Base-by-base conservation (phyloP, 64 coral and sea anemone species). In the Stylophora pistillata region DNA sequence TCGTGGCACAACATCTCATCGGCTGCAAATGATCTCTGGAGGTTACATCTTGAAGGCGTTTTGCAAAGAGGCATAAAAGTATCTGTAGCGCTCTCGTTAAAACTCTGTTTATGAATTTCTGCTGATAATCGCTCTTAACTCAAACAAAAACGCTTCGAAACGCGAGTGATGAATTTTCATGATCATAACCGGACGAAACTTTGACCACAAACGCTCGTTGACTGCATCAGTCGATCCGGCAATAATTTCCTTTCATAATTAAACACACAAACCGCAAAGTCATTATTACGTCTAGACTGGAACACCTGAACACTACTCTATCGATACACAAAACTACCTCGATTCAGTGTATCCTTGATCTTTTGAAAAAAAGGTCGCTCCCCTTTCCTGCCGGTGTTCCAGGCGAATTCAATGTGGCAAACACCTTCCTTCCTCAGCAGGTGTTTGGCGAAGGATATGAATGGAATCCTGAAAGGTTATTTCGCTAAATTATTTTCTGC, bases 381-480 rank as follows among this genome's bases (percentile, higher is more conserved):
- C 26, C 25, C 26, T 21, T 68, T 11, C 21, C 21, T 10, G 21
- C 10, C 26, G 23, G 64, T 68, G 23, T 25, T 26, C 64, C 61
- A 23, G 17, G 5, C 64, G 5, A 9, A 27, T 68, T 25, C 64
- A 26, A 26, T 21, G 64, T n/a, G 21, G 64, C 64, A n/a, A 68
- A 27, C 26, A n/a, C 63, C 9, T 23, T 2, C 3, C 9, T 10
- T 68, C 6, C 64, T 7, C 64, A 28, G 64, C 64, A 68, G 64
- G 64, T 12, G 26, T 11, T 68, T 9, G 26, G 23, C 17, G 20
- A 64, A 68, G 64, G 64, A 25, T n/a, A 68, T 68, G 26, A 25
- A 68, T 68, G 64, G 64, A 68, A 26, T 75, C 28, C 28, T 82
- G 78, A 82, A 82, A 82, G 58, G 63, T 82, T 28, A 58, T 64